Conservation (phyloP, 2,113 vertebrate genomes). For the Glaucidium brasilianum region DNA sequence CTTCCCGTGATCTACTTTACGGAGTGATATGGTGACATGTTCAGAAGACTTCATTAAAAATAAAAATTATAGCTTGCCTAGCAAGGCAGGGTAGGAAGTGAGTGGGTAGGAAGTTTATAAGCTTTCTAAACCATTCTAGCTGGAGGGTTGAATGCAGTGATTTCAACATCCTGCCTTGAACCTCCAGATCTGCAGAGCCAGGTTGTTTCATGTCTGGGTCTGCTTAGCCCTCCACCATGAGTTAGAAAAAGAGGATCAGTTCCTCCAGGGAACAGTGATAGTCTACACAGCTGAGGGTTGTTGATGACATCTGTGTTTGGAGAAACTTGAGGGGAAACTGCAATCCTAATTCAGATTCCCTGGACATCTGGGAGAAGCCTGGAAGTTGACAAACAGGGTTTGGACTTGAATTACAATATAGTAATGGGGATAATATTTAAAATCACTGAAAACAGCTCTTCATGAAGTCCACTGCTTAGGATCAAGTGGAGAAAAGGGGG, state of each 20-base stretch:
- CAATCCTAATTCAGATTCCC: not conserved
- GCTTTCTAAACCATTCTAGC: slow-evolving; percentile 2
- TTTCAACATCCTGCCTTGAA: slow-evolving; percentile 1
- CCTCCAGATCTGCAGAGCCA: not conserved
- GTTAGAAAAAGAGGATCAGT: not conserved
- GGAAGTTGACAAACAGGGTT: not conserved
- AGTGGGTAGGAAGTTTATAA: slow-evolving; percentile 8
- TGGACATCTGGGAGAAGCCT: not conserved
- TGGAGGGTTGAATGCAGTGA: not conserved
- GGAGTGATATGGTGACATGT: not conserved
- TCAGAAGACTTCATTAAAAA: not conserved
- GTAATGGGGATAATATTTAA: not conserved
- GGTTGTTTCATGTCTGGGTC: not conserved
- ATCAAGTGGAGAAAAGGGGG: not conserved
- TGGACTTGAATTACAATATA: not conserved
- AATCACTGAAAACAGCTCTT: not conserved
- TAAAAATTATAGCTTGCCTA: slow-evolving; percentile 14
- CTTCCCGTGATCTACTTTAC: not conserved
- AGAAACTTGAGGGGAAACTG: not conserved
- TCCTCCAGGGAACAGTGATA: not conserved
- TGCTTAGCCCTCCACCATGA: not conserved
- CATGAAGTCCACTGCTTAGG: not conserved
- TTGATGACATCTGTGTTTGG: not conserved
- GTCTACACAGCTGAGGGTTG: not conserved
- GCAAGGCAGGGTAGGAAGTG: slow-evolving; percentile 11